Evolutionary conservation across 2,888 invertebrate genomes (phyloP).

Genomic region (Chironomus tentans): DNA sequence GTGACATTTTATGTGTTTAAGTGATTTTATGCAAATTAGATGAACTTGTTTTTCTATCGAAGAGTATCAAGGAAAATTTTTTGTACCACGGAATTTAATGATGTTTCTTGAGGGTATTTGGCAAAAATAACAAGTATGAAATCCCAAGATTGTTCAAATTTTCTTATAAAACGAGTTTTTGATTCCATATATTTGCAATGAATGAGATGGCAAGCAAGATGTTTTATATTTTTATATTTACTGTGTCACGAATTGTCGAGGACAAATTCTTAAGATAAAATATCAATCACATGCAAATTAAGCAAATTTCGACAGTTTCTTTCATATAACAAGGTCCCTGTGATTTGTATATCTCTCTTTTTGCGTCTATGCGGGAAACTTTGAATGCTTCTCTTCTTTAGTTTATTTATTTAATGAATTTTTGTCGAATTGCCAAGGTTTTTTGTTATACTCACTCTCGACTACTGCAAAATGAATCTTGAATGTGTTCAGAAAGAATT

Average conservation of each 20-base stretch:
- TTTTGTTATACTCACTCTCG: background rate
- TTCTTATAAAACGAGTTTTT: background rate
- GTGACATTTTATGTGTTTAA: background rate
- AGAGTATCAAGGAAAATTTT: background rate
- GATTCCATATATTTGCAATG: background rate
- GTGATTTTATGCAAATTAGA: background rate
- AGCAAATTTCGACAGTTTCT: constrained; percentile 7
- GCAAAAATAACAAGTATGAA: background rate
- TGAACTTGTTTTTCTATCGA: background rate
- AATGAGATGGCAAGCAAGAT: background rate
- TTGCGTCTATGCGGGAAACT: background rate
- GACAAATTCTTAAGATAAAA: constrained; percentile 12
- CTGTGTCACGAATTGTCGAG: background rate
- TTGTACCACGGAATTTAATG: background rate
- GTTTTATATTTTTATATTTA: background rate
- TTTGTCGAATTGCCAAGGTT: constrained; percentile 26
- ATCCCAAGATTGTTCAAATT: background rate
- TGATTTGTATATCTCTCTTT: background rate
- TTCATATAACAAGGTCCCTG: background rate
- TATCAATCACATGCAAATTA: constrained; percentile 21
- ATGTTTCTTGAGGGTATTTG: background rate
- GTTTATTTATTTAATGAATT: constrained; percentile 20
- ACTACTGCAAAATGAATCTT: background rate
- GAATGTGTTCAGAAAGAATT: background rate
- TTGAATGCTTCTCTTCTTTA: background rate